Percentiles rank a stretch among this genome's conserved stretches.
These are phyloP conservation scores for Melanotaenia duboulayi DNA, from an alignment of 2,113 vertebrate genomes.

Conservation along the genomic window DNA sequence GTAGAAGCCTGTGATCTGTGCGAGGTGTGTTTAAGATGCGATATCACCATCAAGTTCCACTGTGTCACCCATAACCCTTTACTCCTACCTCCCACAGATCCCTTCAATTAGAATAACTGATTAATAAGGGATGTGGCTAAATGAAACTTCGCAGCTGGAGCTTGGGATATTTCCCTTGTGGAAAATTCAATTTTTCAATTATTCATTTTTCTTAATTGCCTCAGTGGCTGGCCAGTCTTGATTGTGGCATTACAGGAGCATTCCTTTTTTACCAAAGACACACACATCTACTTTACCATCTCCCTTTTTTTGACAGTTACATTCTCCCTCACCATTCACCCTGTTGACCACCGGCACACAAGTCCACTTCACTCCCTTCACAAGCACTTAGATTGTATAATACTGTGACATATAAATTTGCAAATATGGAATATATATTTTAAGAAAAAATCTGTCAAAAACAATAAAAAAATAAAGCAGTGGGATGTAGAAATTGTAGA, in stretches of 20 bases:
- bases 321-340: slow-evolving; percentile 38
- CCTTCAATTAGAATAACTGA: slow-evolving; percentile 31
- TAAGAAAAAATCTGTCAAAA: slow-evolving; percentile 78
- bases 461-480: slow-evolving; percentile 58
- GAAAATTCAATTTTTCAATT: slow-evolving; percentile 52
- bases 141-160: slow-evolving; percentile 58
- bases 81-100: slow-evolving; percentile 65
- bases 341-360: slow-evolving; percentile 46
- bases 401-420: slow-evolving; percentile 84
- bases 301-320: slow-evolving; percentile 47
- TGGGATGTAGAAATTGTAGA: slow-evolving; percentile 55
- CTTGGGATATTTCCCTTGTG: slow-evolving; percentile 38
- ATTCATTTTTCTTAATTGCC: slow-evolving; percentile 60
- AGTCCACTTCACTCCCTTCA: slow-evolving; percentile 68
- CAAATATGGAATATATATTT: slow-evolving; percentile 84
- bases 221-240: slow-evolving; percentile 62
- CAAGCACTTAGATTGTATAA: slow-evolving; percentile 86
- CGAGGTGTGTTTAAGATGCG: slow-evolving; percentile 54
- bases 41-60: slow-evolving; percentile 65
- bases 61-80: slow-evolving; percentile 64
- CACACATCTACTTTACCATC: slow-evolving; percentile 53
- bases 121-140: slow-evolving; percentile 48
- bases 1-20: slow-evolving; percentile 35
- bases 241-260: slow-evolving; percentile 77
- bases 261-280: slow-evolving; percentile 79